Evolutionary conservation across 2,888 invertebrate species (phyloP).

Genomic region (Apodemia hepburni): DNA sequence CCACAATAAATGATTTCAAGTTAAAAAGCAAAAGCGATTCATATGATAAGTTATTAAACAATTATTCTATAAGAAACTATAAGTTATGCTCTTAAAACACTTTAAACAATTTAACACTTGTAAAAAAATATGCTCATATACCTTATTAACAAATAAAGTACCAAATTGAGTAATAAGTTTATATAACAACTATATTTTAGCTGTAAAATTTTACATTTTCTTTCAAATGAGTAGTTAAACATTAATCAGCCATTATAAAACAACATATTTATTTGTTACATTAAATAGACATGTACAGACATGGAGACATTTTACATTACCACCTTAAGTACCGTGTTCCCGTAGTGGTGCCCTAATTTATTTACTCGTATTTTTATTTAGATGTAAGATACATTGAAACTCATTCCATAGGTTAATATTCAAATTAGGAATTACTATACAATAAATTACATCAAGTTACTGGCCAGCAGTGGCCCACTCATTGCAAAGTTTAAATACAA

Average conservation of each 20-base stretch:
- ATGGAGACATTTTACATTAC: background rate
- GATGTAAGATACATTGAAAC: too few species aligned
- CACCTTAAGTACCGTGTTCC: too few species aligned
- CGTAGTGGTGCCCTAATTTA: too few species aligned
- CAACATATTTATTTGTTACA: slow-evolving; percentile 20
- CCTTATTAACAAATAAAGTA: slow-evolving; percentile 15
- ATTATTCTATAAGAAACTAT: background rate
- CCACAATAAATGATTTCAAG: too few species aligned
- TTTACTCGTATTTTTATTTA: too few species aligned
- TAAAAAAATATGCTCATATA: slow-evolving; percentile 11
- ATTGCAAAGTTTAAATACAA: too few species aligned
- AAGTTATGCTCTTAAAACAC: background rate
- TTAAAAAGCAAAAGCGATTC: too few species aligned
- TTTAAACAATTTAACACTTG: slow-evolving; percentile 7
- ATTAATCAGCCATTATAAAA: slow-evolving; percentile 7
- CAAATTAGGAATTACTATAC: too few species aligned
- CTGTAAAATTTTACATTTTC: slow-evolving; percentile 7
- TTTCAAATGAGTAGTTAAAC: background rate
- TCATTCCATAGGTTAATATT: too few species aligned
- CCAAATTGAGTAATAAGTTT: slow-evolving; percentile 9
- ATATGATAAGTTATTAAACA: background rate
- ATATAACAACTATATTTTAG: slow-evolving; percentile 1
- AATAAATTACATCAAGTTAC: too few species aligned
- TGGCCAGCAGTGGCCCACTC: too few species aligned
- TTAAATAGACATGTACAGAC: slow-evolving; percentile 13